phyloP scores from a whole-genome alignment of 2,888 invertebrate species.

The Apamea epomidion region DNA sequence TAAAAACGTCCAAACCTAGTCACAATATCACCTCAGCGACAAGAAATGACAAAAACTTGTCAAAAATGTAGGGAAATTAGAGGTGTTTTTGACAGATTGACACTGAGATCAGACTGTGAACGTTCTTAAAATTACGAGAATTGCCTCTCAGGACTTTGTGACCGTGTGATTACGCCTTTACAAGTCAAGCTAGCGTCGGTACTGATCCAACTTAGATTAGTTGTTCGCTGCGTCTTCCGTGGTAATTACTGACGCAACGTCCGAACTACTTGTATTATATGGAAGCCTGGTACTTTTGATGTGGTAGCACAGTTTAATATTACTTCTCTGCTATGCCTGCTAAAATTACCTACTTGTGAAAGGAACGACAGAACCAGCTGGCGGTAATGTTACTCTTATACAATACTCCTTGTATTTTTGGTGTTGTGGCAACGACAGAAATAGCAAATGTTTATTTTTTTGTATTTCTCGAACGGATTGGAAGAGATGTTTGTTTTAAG shows the following conservation, averaged over 20 bases:
- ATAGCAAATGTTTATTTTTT: not conserved
- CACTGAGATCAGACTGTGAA: too few species aligned
- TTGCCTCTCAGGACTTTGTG: not conserved
- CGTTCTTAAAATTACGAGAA: not conserved
- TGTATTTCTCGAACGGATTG: too few species aligned
- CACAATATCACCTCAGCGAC: not conserved
- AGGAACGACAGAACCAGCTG: not conserved
- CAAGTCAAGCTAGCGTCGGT: slow-evolving; percentile 62
- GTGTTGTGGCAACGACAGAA: not conserved
- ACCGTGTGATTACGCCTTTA: slow-evolving; percentile 51
- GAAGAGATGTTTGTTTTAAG: too few species aligned
- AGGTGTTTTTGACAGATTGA: not conserved
- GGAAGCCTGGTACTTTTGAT: slow-evolving; percentile 4
- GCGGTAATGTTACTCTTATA: too few species aligned
- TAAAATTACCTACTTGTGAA: not conserved
- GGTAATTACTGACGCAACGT: slow-evolving; percentile 74
- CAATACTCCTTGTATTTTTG: not conserved
- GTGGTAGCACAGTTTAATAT: not conserved
- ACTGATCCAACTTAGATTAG: slow-evolving; percentile 81
- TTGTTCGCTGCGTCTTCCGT: slow-evolving; percentile 73
- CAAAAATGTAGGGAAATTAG: too few species aligned
- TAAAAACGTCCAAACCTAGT: not conserved
- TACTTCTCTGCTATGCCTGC: not conserved
- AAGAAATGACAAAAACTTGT: not conserved
- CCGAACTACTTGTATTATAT: slow-evolving; percentile 44